Evolutionary conservation across 2,888 invertebrate species (phyloP), one percentile per base, ranked within the genome.

Genomic region (Hyles lineata): DNA sequence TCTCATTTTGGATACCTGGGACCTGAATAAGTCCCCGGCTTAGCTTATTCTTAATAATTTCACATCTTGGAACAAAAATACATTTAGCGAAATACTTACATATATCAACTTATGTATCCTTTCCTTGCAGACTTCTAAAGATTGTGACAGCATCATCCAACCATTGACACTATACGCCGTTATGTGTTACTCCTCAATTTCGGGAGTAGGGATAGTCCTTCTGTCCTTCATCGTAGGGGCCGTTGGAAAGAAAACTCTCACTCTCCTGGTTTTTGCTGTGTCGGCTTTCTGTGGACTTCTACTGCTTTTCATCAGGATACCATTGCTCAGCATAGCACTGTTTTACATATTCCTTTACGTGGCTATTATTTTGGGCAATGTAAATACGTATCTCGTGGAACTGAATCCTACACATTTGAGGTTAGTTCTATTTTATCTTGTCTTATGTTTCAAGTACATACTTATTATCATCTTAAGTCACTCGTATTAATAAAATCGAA

Each of bases 351-450:
- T 92, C 59, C 83, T 92, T 0, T 90, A 90, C 74, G 90, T 90
- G 19, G 85, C 89, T 6, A 79, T 91, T 1, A 90, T 92, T 73
- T 80, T 93, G 76, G 92, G 91, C 17, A 92, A 90, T 73, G 82
- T 90, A 0, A 93, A 93, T 72, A 90, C 90, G 2, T 92, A 89
- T 78, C 82, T 92, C 72, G 90, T 93, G 21, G 93, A 93, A 21
- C 74, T 92, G 21, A 93, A 92, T 76, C 92, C 93, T 43, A 93
- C 93, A 4, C 85, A 92, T 83, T 85, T 93, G 71, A 89, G 92
- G 92, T 92, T 6, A 67, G 63, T 59, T 23, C 11, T 63, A 63
- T 9, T 35, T 35, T 0, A 35, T 1, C 21, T 29, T 19, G 19
- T 19, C n/a, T 25, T 60, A 60, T 60, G 23, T 0, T 15, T 23